These are phyloP conservation scores for Oxygymnocypris stewartii DNA, from an alignment of 2,113 vertebrate species.

Conservation along the genomic window DNA sequence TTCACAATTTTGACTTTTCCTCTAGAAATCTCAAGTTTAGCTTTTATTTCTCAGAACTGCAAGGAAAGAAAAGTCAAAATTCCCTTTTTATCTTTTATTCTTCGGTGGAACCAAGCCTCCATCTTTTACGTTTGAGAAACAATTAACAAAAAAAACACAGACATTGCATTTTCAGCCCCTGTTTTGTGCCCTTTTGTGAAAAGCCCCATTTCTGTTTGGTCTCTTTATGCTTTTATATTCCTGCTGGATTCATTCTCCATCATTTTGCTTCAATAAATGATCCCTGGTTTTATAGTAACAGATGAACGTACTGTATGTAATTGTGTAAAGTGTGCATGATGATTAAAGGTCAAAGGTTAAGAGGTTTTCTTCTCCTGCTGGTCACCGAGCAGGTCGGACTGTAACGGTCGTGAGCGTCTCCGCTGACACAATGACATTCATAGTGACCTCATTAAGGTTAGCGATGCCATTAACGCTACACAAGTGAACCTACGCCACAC, in stretches of 20 bases:
- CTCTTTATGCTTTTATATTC: neutral
- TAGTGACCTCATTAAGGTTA: conserved; percentile 72
- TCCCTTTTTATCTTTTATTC: neutral
- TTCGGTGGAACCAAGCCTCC: neutral
- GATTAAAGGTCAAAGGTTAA: conserved; percentile 34
- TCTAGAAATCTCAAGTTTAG: no score
- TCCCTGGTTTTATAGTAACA: conserved; percentile 14
- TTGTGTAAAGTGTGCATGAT: conserved; percentile 43
- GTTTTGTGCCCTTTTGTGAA: neutral
- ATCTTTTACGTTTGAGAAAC: neutral
- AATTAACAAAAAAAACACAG: neutral
- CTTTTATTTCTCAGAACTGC: no score
- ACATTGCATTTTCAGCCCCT: neutral
- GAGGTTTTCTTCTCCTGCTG: conserved; percentile 33
- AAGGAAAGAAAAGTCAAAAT: no score
- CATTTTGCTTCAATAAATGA: conserved; percentile 6
- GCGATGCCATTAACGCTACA: conserved; percentile 66
- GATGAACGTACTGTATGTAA: conserved; percentile 26
- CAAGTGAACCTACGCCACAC: conserved; percentile 49
- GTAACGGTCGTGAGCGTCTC: conserved; percentile 55
- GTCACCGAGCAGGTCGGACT: conserved; percentile 35
- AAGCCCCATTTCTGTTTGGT: neutral
- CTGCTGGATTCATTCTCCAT: neutral
- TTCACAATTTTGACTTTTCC: no score
- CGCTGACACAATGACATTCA: conserved; percentile 73